phyloP scores from a whole-genome alignment of 2,888 invertebrate species.

The Polymixis lichenea region DNA sequence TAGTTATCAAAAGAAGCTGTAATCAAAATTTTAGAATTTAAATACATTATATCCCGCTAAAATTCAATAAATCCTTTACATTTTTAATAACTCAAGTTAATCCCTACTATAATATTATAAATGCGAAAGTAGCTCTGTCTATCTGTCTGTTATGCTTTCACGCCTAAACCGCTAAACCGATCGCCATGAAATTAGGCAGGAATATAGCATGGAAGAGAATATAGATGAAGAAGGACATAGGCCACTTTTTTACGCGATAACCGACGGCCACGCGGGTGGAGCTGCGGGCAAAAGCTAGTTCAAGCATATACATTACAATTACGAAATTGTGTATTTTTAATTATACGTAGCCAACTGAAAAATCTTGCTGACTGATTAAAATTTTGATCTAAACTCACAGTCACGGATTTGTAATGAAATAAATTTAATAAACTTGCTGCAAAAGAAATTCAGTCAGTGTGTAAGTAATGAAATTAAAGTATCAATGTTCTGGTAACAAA shows the following conservation, averaged over 20 bases:
- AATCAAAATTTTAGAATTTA: neutral
- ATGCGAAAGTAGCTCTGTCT: too few species aligned
- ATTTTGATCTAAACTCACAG: constrained; percentile 5
- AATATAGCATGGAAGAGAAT: too few species aligned
- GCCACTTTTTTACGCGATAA: too few species aligned
- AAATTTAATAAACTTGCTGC: neutral
- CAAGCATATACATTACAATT: neutral
- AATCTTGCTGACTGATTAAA: neutral
- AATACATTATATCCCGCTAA: too few species aligned
- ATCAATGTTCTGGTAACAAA: constrained; percentile 10
- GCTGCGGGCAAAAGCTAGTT: too few species aligned
- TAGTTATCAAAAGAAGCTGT: neutral
- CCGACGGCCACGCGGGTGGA: too few species aligned
- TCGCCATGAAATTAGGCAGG: too few species aligned
- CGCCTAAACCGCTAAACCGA: too few species aligned
- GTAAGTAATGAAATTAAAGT: constrained; percentile 6
- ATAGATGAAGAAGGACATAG: too few species aligned
- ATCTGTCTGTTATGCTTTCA: too few species aligned
- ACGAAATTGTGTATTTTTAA: neutral
- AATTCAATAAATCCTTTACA: neutral
- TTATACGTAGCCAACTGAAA: neutral
- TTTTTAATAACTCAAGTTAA: neutral
- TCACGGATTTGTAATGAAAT: neutral
- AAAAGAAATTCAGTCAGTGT: constrained; percentile 3
- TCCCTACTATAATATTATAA: too few species aligned